Conservation (phyloP, 2,113 vertebrate species). For the Procavia capensis region DNA sequence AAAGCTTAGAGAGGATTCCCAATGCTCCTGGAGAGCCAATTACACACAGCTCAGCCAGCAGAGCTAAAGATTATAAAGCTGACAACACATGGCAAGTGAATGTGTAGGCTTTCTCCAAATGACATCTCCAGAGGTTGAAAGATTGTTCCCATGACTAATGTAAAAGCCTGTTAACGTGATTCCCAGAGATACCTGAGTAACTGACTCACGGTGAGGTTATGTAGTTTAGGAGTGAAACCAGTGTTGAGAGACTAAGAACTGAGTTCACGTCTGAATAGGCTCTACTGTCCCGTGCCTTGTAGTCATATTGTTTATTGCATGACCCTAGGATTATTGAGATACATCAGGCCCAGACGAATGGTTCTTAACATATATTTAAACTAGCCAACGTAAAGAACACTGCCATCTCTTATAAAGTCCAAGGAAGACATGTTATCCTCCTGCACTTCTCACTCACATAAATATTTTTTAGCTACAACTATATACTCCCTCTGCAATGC, state of each 20-base stretch:
- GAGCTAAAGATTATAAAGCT: not conserved
- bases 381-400: not conserved
- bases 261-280: not conserved
- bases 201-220: not conserved
- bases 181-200: not conserved
- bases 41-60: not conserved
- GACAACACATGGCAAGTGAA: not conserved
- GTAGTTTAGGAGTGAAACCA: not conserved
- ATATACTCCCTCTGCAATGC: not conserved
- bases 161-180: not conserved
- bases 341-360: not conserved
- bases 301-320: not conserved
- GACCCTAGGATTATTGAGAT: not conserved
- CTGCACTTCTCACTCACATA: not conserved
- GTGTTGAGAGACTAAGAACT: not conserved
- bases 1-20: not conserved
- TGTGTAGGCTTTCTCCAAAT: not conserved
- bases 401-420: not conserved
- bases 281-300: accelerated
- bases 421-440: not conserved
- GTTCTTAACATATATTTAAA: not conserved
- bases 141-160: not conserved
- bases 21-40: not conserved
- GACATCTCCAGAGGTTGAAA: not conserved
- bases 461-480: not conserved